These are phyloP conservation scores for Asbolus verrucosus DNA, from an alignment of 1,140 invertebrate species.

Conservation along the genomic window DNA sequence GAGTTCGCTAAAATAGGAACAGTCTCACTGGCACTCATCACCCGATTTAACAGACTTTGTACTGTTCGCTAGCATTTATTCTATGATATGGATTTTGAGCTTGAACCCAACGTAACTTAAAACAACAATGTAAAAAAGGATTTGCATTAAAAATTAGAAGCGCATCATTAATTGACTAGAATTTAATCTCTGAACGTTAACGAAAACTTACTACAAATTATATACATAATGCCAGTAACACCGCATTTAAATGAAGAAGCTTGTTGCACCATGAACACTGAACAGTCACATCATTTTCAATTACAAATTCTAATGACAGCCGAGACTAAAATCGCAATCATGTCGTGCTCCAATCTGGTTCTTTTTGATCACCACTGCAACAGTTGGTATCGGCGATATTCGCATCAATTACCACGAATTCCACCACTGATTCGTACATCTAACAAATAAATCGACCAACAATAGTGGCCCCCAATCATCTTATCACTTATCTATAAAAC, in stretches of 20 bases:
- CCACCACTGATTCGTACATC: no score
- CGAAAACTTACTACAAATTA: slow-evolving; percentile 17
- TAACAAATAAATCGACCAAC: no score
- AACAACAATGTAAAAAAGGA: neutral
- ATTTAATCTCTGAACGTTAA: slow-evolving; percentile 22
- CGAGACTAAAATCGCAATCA: neutral
- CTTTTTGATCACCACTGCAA: neutral
- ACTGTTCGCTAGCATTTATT: slow-evolving; percentile 23
- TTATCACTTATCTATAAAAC: no score
- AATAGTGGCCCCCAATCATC: no score
- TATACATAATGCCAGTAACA: slow-evolving; percentile 16
- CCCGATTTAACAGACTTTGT: slow-evolving; percentile 47
- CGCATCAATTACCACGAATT: no score
- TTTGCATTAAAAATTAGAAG: slow-evolving; percentile 23
- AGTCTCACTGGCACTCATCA: slow-evolving; percentile 64
- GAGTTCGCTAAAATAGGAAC: slow-evolving; percentile 62
- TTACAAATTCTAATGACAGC: slow-evolving; percentile 13
- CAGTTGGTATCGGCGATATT: neutral
- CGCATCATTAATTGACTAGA: slow-evolving; percentile 44
- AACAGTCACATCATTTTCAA: slow-evolving; percentile 32
- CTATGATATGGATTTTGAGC: slow-evolving; percentile 24
- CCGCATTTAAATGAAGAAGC: slow-evolving; percentile 23
- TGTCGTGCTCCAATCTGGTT: neutral
- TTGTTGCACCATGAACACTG: slow-evolving; percentile 20
- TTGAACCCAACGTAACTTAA: slow-evolving; percentile 7